These are phyloP conservation scores for Rhinatrema bivittatum DNA, from an alignment of 2,797 vertebrate genomes.

Conservation along the genomic window DNA sequence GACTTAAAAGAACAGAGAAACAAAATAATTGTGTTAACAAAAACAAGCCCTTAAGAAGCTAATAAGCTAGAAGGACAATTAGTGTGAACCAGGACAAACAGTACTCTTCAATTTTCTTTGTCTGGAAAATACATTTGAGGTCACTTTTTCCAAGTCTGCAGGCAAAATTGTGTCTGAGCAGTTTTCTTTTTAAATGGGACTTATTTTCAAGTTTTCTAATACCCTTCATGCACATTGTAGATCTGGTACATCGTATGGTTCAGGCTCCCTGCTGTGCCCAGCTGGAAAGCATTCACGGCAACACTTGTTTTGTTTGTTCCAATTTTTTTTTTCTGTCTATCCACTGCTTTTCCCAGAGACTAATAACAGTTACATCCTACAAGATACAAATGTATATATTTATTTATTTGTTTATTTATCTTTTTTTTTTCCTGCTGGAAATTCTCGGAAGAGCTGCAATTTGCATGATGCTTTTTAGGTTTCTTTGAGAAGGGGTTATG, in stretches of 20 bases:
- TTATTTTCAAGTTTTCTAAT: conserved; percentile 47
- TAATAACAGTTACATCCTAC: conserved; percentile 27
- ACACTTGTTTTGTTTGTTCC: conserved; percentile 55
- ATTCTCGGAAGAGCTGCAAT: conserved; percentile 43
- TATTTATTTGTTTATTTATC: no score
- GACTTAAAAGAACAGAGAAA: no score
- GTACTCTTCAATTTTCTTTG: conserved; percentile 15
- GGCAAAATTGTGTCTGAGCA: conserved; percentile 36
- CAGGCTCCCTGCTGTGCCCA: conserved; percentile 60
- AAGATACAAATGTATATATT: conserved; percentile 37
- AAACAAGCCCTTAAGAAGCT: no score
- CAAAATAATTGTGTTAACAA: no score
- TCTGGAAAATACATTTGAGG: conserved; percentile 16
- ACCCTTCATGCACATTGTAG: conserved; percentile 65
- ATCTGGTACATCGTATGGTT: conserved; percentile 59
- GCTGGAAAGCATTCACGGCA: conserved; percentile 69
- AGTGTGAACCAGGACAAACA: not conserved
- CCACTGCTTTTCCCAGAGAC: conserved; percentile 44
- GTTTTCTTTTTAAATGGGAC: conserved; percentile 45
- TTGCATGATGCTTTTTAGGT: conserved; percentile 47
- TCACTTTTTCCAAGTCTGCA: conserved; percentile 14
- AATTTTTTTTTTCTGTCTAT: conserved; percentile 38
- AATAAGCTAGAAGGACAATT: conserved; percentile 2
- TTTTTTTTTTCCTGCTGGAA: conserved; percentile 31
- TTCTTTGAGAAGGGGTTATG: no score